Percentiles rank a stretch among this genome's conserved stretches.
phyloP scores from a whole-genome alignment of 2,113 vertebrate species.

The rabbit (Oryctolagus cuniculus) region DNA sequence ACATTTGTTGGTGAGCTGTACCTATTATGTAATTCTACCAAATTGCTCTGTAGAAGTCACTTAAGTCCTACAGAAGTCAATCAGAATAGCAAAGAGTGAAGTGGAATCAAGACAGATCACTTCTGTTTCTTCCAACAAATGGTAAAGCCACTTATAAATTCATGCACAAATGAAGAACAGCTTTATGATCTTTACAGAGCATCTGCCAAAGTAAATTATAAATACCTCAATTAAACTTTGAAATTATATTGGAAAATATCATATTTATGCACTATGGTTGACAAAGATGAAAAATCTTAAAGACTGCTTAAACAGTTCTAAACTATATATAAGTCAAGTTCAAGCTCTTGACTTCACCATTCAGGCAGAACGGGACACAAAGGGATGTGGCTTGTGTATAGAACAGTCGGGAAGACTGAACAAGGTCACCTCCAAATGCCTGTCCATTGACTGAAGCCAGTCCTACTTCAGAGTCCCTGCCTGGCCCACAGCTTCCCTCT shows the following conservation, averaged over 20 bases:
- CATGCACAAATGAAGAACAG: constrained; percentile 71
- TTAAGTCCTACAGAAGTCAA: not conserved
- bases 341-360: not conserved
- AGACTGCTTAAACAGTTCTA: not conserved
- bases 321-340: constrained; percentile 14
- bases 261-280: constrained; percentile 40
- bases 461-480: not conserved
- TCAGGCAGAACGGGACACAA: not conserved
- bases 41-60: not conserved
- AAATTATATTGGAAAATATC: constrained; percentile 62
- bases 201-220: constrained; percentile 74
- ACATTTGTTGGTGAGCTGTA: not conserved
- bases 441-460: not conserved
- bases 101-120: constrained; percentile 45
- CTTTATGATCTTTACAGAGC: constrained; percentile 60
- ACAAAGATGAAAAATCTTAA: constrained; percentile 50
- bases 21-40: constrained; percentile 30
- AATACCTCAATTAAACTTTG: constrained; percentile 76
- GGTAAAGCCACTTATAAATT: constrained; percentile 70
- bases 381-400: not conserved
- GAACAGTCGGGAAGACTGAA: not conserved
- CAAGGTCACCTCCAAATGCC: not conserved
- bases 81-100: constrained; percentile 61
- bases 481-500: not conserved
- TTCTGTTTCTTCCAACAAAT: constrained; percentile 67